Evolutionary conservation across 2,113 vertebrate species (phyloP), one percentile per base, ranked within the genome.

Genomic region (Poicephalus meyeri): DNA sequence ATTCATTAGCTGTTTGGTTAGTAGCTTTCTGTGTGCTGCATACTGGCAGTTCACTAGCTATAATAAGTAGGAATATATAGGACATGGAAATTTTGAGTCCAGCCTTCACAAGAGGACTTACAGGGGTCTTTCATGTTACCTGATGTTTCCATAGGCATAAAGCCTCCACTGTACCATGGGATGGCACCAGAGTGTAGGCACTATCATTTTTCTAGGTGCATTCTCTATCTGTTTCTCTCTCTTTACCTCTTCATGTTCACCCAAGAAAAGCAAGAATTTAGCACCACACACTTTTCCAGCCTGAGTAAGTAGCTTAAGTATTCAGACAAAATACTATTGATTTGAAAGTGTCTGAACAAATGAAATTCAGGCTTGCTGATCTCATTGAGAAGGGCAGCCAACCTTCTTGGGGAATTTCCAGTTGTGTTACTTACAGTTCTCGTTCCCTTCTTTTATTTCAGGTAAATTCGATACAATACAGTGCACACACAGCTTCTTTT

Each of bases 301-400:
- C 60, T 81, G 72, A 93, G 68, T 68, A 93, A 87, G 69, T 69
- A 90, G 56, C 82, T 88, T 95, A 93, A 94, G 95, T 95, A 95
- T 94, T 96, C 61, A 94, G 88, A 83, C 91, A 96, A 96, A 96
- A 91, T 64, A 81, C 33, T 61, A 86, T 80, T 87, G 95, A 91
- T 96, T 66, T 95, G 21, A 46, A 94, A 86, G 55, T 78, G 79
- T 78, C 82, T 88, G 76, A 91, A 74, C 23, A 96, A 80, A 90
- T 86, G 55, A 91, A 95, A 83, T 85, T 79, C 86, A 81, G 64
- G 24, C 55, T 90, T 80, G 72, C 55, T 13, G 9, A 56, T 60
- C 64, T 93, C 86, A 84, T 74, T 88, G 76, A 95, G 79, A 80
- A 93, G 64, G 90, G 91, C 90, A 91, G 82, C 26, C 42, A 83